Conservation (phyloP, 2,797 vertebrate genomes). For the Leuciscus waleckii region DNA sequence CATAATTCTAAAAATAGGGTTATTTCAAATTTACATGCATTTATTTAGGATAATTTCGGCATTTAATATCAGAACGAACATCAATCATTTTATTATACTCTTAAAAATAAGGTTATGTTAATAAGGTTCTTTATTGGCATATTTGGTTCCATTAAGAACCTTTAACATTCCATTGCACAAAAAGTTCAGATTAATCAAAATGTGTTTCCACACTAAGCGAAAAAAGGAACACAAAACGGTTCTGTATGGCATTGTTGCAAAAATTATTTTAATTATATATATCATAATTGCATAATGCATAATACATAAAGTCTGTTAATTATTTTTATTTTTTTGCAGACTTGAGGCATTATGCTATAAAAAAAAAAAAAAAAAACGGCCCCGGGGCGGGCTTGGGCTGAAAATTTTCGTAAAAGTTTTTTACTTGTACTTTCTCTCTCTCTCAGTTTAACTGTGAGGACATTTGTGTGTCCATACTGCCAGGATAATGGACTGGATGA, state of each 20-base stretch:
- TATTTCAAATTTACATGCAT: not conserved
- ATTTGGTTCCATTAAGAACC: not conserved
- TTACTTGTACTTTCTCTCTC: not conserved
- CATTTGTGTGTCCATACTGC: slow-evolving; percentile 65
- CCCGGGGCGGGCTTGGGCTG: too few species aligned
- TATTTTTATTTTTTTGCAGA: too few species aligned
- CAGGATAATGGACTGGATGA: slow-evolving; percentile 60
- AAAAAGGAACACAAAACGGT: not conserved
- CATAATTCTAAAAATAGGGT: not conserved
- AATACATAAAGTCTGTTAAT: too few species aligned
- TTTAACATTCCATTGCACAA: not conserved
- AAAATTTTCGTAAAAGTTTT: too few species aligned
- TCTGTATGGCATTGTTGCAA: too few species aligned
- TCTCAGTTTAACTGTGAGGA: slow-evolving; percentile 21
- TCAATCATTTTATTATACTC: not conserved
- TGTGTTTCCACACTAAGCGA: too few species aligned
- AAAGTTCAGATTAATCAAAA: not conserved
- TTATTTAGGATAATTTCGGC: not conserved
- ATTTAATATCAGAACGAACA: not conserved
- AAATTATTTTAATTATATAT: too few species aligned
- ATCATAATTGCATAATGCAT: too few species aligned
- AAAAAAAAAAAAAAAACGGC: too few species aligned
- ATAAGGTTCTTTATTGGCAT: not conserved
- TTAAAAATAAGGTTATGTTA: not conserved
- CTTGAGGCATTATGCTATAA: too few species aligned